Percentiles rank a stretch among this genome's conserved stretches.
Evolutionary conservation across 2,888 invertebrate genomes (phyloP).

Genomic region (Tetheella fluctuosa): DNA sequence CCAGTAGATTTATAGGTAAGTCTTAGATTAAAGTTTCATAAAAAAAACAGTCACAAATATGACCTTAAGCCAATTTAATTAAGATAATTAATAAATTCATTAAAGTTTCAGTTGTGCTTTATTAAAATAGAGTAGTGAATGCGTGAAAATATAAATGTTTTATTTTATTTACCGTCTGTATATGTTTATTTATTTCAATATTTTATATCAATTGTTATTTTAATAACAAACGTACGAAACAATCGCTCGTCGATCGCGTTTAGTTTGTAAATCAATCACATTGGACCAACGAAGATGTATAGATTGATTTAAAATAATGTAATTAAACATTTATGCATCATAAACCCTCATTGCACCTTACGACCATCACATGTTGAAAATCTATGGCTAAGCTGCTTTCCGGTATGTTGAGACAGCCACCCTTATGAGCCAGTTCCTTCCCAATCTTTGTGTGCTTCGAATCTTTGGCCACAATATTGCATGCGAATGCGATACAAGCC

Average conservation of each 20-base stretch:
- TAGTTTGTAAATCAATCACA: not conserved
- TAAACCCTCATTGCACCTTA: too few relatives aligned
- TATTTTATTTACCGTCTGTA: too few relatives aligned
- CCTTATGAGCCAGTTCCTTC: too few relatives aligned
- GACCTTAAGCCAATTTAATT: not conserved
- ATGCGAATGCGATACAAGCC: too few relatives aligned
- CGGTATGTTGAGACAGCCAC: too few relatives aligned
- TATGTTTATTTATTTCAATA: too few relatives aligned
- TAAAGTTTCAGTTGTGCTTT: not conserved
- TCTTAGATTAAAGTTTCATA: conserved; percentile 16
- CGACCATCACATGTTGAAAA: too few relatives aligned
- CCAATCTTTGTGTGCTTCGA: too few relatives aligned
- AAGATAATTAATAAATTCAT: not conserved
- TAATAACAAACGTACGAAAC: not conserved
- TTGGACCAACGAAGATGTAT: too few relatives aligned
- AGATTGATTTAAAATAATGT: not conserved
- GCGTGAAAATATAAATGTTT: not conserved
- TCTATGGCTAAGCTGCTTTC: too few relatives aligned
- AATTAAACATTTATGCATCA: not conserved
- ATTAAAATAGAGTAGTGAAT: not conserved
- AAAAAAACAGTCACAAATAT: not conserved
- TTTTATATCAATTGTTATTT: too few relatives aligned
- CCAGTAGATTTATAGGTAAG: conserved; percentile 79
- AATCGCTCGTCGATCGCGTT: not conserved
- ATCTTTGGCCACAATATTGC: too few relatives aligned